Percentiles rank a stretch among this genome's conserved stretches.
phyloP scores from a whole-genome alignment of 1,140 invertebrate species.

The Scylla paramamosain region DNA sequence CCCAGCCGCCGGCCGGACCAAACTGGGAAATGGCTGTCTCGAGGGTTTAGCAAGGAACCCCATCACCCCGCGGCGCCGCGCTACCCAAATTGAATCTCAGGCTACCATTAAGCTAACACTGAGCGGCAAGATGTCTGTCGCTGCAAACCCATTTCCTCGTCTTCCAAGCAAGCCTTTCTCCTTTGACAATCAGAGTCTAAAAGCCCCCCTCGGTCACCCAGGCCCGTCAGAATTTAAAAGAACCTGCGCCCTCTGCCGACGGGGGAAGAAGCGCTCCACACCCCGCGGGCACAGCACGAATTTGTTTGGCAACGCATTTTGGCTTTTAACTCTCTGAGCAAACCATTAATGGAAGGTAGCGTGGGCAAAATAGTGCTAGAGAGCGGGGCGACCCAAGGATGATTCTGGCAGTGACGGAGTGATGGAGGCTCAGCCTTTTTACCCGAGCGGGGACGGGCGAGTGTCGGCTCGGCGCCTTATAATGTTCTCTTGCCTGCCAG shows the following conservation, averaged over 20 bases:
- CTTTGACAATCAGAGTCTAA: slow-evolving; percentile 73
- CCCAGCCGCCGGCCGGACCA: not conserved
- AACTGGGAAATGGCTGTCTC: slow-evolving; percentile 45
- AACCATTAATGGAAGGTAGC: slow-evolving; percentile 69
- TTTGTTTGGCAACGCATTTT: slow-evolving; percentile 74
- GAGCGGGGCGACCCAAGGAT: not conserved
- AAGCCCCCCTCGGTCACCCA: slow-evolving; percentile 45
- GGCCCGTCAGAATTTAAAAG: slow-evolving; percentile 46
- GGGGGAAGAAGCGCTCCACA: slow-evolving; percentile 57
- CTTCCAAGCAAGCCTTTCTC: slow-evolving; percentile 69
- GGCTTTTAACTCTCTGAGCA: slow-evolving; percentile 73
- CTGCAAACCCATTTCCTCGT: slow-evolving; percentile 61
- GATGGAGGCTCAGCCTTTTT: slow-evolving; percentile 41
- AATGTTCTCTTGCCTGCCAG: slow-evolving; percentile 70
- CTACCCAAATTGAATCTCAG: slow-evolving; percentile 58
- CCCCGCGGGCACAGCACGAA: slow-evolving; percentile 57
- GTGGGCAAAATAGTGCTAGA: slow-evolving; percentile 54
- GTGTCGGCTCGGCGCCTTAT: slow-evolving; percentile 31
- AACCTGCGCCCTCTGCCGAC: slow-evolving; percentile 43
- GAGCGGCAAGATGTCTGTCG: slow-evolving; percentile 53
- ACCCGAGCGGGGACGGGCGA: not conserved
- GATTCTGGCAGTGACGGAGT: slow-evolving; percentile 7
- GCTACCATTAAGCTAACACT: slow-evolving; percentile 58
- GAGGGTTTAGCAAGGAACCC: slow-evolving; percentile 54
- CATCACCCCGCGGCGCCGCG: slow-evolving; percentile 40